phyloP scores from a whole-genome alignment of 2,113 vertebrate species.

The Engystomops pustulosus region DNA sequence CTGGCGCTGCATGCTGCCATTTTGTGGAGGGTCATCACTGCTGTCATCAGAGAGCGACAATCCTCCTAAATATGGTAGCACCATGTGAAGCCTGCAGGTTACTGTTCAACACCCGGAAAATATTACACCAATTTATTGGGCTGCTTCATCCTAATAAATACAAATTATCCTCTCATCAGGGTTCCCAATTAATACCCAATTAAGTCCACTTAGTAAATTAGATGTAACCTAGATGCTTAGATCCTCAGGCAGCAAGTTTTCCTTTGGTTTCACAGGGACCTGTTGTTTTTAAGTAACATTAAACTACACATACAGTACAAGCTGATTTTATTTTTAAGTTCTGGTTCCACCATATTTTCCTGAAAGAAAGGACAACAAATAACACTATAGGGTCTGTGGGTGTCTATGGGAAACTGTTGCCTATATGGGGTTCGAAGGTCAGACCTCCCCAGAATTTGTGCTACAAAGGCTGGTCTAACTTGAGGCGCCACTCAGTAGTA shows the following conservation, averaged over 20 bases:
- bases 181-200: constrained; percentile 2
- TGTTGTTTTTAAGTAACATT: neutral
- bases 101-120: neutral
- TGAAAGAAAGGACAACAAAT: no score
- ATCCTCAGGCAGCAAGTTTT: neutral
- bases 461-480: no score
- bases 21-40: no score
- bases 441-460: no score
- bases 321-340: neutral
- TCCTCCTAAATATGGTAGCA: no score
- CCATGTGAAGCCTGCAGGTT: no score
- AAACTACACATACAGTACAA: neutral
- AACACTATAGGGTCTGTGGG: no score
- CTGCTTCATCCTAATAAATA: constrained; percentile 10
- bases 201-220: constrained; percentile 3
- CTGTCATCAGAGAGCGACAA: no score
- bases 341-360: neutral
- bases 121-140: neutral
- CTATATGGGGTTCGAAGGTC: no score
- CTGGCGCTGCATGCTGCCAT: no score
- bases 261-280: neutral
- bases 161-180: constrained; percentile 3
- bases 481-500: no score
- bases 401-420: neutral
- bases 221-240: neutral